Evolutionary conservation across 2,113 vertebrate genomes (phyloP).

Genomic region (Empidonax traillii): DNA sequence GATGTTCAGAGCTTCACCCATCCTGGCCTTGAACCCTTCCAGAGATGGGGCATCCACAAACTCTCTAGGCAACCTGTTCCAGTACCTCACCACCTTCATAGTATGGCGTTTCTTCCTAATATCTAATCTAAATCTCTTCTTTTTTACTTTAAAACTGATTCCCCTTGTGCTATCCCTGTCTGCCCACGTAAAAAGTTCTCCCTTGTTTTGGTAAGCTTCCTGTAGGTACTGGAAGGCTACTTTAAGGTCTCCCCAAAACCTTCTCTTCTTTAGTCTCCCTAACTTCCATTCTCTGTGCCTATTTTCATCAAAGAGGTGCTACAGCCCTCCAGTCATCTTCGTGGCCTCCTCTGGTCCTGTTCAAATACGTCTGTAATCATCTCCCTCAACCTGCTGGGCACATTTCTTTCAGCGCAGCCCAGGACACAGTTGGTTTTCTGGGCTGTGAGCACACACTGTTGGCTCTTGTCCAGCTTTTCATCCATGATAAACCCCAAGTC

Average conservation of each 20-base stretch:
- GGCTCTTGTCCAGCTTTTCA: neutral
- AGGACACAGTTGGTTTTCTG: neutral
- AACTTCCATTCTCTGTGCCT: neutral
- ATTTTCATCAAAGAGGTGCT: neutral
- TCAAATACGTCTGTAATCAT: neutral
- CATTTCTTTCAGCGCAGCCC: neutral
- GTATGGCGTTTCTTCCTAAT: neutral
- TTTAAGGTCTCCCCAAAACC: neutral
- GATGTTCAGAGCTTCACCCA: neutral
- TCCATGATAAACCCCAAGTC: neutral
- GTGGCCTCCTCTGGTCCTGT: neutral
- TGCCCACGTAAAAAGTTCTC: neutral
- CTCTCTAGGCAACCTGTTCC: neutral
- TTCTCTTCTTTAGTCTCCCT: neutral
- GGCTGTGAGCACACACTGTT: neutral
- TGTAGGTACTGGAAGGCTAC: neutral
- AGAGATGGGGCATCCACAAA: neutral
- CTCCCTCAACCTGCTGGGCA: neutral
- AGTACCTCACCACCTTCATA: neutral
- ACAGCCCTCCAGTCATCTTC: neutral
- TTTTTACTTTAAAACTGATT: neutral
- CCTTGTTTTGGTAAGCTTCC: neutral
- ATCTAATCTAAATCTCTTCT: neutral
- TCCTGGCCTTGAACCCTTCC: neutral
- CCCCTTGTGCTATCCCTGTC: neutral